Evolutionary conservation across 2,113 vertebrate genomes (phyloP), one percentile per base, ranked within the genome.

Genomic region (Ailuropoda melanoleuca): DNA sequence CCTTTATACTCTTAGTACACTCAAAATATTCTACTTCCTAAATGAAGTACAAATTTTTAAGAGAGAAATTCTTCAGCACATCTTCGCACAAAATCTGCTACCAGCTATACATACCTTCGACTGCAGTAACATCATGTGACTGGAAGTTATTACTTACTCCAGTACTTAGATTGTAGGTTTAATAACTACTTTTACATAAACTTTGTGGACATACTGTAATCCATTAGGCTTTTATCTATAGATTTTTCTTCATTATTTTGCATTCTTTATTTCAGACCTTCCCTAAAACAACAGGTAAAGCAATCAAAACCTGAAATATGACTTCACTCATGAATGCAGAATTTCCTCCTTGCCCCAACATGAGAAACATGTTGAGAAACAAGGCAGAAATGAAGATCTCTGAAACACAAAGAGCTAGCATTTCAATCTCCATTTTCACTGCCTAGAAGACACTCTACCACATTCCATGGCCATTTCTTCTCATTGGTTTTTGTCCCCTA

Each of bases 1-100:
- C 43, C 58, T 78, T 92, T 84, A 84, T 10, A 81, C 6, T 81
- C 88, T 72, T 23, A 64, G 46, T 62, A 58, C 6, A 75, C 31
- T 87, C 72, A 88, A 92, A 91, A 93, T 66, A 92, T 46, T 80
- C 37, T 46, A 39, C 29, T 81, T 90, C 43, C 58, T 58, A 92
- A 80, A 88, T 43, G 50, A 94, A 95, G 50, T 14, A 85, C 24
- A 66, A 31, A n/a, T 50, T 90, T 93, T 87, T 83, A 77, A 96
- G 90, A 93, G 21, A 93, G 56, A 82, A 78, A 56, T 89, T 86
- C 34, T 72, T 78, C 7, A 55, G 70, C n/a, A 86, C 17, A 74
- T 53, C 55, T 94, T 92, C 60, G 37, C 21, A 74, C 24, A 64
- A 64, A 91, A 91, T 74, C 62, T 62, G 10, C 74, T 78, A 72